phyloP scores from a whole-genome alignment of 30 jellyfish, hydroid and myxozoan genomes.

The Sanderia malayensis region DNA sequence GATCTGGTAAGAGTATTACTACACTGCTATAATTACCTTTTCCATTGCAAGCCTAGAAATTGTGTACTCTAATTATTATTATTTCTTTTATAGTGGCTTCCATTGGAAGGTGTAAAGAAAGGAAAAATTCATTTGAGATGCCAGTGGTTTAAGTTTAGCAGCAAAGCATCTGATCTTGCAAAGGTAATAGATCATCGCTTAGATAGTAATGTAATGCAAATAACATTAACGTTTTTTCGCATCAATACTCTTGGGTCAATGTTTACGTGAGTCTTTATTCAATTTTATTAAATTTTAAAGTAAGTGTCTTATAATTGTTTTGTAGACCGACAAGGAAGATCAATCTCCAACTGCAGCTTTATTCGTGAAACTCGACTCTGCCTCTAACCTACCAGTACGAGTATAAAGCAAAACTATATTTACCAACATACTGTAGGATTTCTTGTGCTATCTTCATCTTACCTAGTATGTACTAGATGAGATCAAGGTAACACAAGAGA shows the following conservation, averaged over 20 bases:
- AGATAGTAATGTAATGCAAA: too few species aligned
- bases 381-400: constrained; percentile 77
- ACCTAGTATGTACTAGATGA: too few species aligned
- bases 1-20: constrained; percentile 68
- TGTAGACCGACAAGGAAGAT: constrained; percentile 41
- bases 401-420: neutral
- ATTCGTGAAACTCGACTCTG: constrained; percentile 74
- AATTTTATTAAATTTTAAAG: too few species aligned
- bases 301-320: neutral
- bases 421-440: too few species aligned
- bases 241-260: too few species aligned
- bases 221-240: too few species aligned
- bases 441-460: too few species aligned
- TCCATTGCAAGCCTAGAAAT: too few species aligned
- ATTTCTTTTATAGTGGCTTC: constrained; percentile 73
- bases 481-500: too few species aligned
- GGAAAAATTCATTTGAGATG: constrained; percentile 66
- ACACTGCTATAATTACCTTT: neutral
- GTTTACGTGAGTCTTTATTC: too few species aligned
- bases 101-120: constrained; percentile 63
- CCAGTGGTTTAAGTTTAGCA: constrained; percentile 67
- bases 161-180: constrained; percentile 45
- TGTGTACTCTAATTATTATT: too few species aligned
- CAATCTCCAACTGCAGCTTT: constrained; percentile 57
- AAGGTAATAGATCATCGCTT: too few species aligned